Evolutionary conservation across 1,140 invertebrate species (phyloP).

Genomic region (Nymphalis io): DNA sequence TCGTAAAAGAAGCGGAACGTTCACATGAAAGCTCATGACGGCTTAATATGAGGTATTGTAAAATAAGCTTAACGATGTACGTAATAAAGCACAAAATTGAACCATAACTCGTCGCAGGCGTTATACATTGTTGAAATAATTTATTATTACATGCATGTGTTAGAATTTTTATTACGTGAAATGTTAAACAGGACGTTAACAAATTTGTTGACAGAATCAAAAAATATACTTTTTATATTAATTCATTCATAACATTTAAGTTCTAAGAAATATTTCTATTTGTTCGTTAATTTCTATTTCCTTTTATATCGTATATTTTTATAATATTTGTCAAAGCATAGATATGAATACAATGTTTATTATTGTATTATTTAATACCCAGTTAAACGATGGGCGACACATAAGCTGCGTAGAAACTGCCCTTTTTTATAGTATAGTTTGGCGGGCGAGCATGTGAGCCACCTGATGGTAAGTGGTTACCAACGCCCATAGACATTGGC

Average conservation of each 20-base stretch:
- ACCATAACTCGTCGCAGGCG: conserved; percentile 36
- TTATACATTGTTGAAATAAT: conserved; percentile 44
- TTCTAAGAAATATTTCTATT: not conserved
- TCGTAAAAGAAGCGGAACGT: conserved; percentile 8
- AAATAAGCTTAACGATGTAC: conserved; percentile 39
- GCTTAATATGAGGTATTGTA: conserved; percentile 40
- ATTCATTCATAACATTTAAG: not conserved
- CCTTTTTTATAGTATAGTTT: no score
- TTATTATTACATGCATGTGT: conserved; percentile 28
- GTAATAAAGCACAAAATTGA: conserved; percentile 58
- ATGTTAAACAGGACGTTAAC: conserved; percentile 40
- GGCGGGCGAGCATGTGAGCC: no score
- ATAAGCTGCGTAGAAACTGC: no score
- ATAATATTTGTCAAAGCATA: no score
- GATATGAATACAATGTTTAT: no score
- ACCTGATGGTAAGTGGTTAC: no score
- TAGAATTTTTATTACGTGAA: conserved; percentile 45
- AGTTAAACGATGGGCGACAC: no score
- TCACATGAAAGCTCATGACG: conserved; percentile 17
- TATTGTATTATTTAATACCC: no score
- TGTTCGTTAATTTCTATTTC: no score
- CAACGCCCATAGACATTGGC: no score
- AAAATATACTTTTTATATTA: not conserved
- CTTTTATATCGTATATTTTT: no score
- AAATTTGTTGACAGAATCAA: not conserved